Percentiles rank a stretch among this genome's conserved stretches.
Conservation (phyloP, 2,113 vertebrate species). For the Sebastes schlegelii region DNA sequence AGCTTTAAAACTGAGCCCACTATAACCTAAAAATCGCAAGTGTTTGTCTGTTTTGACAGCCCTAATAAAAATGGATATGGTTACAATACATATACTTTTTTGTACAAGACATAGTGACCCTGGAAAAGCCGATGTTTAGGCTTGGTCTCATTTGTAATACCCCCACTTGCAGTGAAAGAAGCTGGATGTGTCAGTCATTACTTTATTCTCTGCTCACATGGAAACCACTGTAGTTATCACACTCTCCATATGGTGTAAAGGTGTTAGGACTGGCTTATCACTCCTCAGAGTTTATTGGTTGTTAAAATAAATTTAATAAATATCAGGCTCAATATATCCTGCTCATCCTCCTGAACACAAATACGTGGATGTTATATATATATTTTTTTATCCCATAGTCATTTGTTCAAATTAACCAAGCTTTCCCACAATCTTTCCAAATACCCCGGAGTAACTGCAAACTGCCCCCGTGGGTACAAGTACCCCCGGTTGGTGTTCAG, state of each 20-base stretch:
- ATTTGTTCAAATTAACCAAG: conserved; percentile 43
- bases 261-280: neutral
- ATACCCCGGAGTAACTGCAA: neutral
- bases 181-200: neutral
- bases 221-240: neutral
- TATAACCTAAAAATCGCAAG: too few species aligned
- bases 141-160: neutral
- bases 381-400: neutral
- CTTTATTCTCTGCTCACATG: neutral
- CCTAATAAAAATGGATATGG: neutral
- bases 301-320: neutral
- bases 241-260: neutral
- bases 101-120: neutral
- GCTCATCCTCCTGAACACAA: neutral
- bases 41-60: too few species aligned
- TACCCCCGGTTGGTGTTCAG: conserved; percentile 13
- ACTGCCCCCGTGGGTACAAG: conserved; percentile 22
- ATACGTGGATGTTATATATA: neutral
- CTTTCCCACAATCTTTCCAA: neutral
- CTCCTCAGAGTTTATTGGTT: neutral
- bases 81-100: neutral
- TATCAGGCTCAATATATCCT: neutral
- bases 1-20: too few species aligned
- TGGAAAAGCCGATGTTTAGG: neutral
- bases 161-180: neutral